Evolutionary conservation across 2,113 vertebrate genomes (phyloP), one percentile per base, ranked within the genome.

Genomic region (Paramormyrops kingsleyae): DNA sequence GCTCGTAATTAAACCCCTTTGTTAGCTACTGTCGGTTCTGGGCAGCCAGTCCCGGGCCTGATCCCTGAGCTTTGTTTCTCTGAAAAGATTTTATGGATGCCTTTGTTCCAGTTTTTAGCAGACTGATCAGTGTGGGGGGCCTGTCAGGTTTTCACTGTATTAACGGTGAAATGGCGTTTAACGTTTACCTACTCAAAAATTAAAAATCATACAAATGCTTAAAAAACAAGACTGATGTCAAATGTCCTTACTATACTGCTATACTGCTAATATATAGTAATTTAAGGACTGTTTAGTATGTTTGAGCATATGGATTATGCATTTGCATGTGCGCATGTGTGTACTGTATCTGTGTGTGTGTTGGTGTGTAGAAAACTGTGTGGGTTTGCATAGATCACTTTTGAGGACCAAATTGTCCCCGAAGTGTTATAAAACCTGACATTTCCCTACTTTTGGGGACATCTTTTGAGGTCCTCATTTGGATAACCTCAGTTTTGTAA

Each of bases 1-100:
- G 88, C 42, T 50, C 77, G 10, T 91, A 91, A 92, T 93, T 92
- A 92, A 89, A 42, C 9, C 88, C 90, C 88, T 90, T 92, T 91
- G 90, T 92, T 91, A 90, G 91, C 17, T 6, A 13, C 89, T 88
- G 87, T 88, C 39, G 35, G 77, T 21, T 39, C 46, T 9, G 52
- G 31, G 74, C 83, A 80, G 70, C 70, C 77, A 88, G 70, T n/a
- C 19, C 87, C 27, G 84, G 77, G 80, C 83, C 87, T 83, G 88
- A 83, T 90, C 66, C 59, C 87, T 88, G 89, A 39, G 89, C 42
- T 90, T 90, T 39, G 31, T 42, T 42, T 5, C 35, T 42, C 35
- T 42, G 35, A 42, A 80, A 80, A 42, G 74, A 80, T 42, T 80
- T 42, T 19, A 80, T 42, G 35, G 35, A 42, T 80, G 13, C 74